Conservation (phyloP, 2,888 invertebrate genomes). For the Netelia fuscicornis region DNA sequence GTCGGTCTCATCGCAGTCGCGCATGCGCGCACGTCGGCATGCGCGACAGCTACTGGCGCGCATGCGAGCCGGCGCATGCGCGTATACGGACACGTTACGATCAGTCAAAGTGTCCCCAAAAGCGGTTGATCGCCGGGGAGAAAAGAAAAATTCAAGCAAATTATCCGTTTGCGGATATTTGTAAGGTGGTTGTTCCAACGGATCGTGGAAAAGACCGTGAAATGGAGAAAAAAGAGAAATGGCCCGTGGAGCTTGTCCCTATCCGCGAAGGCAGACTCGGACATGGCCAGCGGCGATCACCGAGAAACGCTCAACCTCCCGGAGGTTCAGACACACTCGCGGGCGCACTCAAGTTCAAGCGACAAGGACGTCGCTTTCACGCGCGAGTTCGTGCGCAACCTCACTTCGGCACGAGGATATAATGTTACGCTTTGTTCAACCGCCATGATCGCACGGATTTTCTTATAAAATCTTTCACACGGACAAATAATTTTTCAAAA, state of each 20-base stretch:
- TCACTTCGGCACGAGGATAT: constrained; percentile 29
- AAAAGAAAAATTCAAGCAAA: constrained; percentile 14
- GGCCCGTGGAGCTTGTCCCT: constrained; percentile 31
- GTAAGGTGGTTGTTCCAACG: constrained; percentile 1
- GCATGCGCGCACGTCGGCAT: not conserved
- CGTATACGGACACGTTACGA: constrained; percentile 8
- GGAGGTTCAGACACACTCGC: constrained; percentile 64
- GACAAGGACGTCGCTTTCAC: constrained; percentile 83
- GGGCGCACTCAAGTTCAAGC: constrained; percentile 80
- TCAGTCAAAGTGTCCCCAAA: constrained; percentile 6
- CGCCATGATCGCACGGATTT: not conserved
- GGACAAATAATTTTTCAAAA: not conserved
- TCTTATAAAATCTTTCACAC: not conserved
- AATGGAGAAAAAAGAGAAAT: constrained; percentile 27
- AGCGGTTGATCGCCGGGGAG: not conserved
- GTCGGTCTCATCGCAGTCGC: constrained; percentile 22
- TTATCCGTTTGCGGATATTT: not conserved
- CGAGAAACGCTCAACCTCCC: constrained; percentile 44
- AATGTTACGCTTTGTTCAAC: constrained; percentile 5
- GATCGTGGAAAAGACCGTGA: constrained; percentile 11
- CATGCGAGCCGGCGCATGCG: not conserved
- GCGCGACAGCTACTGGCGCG: not conserved
- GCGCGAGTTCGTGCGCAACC: constrained; percentile 41
- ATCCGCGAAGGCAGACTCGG: constrained; percentile 21
- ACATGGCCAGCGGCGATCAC: constrained; percentile 40